A percentile compares a stretch with the other conserved stretches of the same genome.
Evolutionary conservation across 2,113 vertebrate genomes (phyloP).

Genomic region (Emydocephalus ijimae): DNA sequence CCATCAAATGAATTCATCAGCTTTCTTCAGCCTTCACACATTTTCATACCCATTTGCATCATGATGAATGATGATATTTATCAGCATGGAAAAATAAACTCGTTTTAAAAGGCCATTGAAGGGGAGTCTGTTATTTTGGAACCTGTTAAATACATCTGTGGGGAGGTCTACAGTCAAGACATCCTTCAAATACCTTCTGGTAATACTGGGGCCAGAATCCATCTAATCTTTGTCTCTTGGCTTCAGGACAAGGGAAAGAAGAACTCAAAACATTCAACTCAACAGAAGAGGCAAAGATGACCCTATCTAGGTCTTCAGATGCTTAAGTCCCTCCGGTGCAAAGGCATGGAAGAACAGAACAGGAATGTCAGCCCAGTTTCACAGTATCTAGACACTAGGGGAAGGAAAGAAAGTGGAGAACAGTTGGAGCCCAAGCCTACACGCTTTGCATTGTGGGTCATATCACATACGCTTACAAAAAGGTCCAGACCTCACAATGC

Average conservation of each 20-base stretch:
- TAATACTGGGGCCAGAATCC: conserved; percentile 88
- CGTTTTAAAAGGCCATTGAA: background rate
- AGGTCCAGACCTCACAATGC: conserved; percentile 1
- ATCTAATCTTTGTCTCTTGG: conserved; percentile 86
- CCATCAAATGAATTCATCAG: background rate
- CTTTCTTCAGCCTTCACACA: background rate
- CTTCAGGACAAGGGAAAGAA: conserved; percentile 68
- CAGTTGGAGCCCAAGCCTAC: background rate
- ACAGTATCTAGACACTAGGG: background rate
- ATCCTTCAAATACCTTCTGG: conserved; percentile 91
- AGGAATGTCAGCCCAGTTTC: background rate
- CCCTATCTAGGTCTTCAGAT: background rate
- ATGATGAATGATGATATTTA: background rate
- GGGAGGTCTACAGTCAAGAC: conserved; percentile 80
- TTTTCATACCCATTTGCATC: background rate
- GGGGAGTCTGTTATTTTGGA: background rate
- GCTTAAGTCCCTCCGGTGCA: background rate
- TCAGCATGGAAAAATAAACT: background rate
- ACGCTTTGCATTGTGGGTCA: background rate
- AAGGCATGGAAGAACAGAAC: background rate
- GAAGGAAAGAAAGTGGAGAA: background rate
- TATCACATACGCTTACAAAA: background rate
- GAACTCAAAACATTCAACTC: background rate
- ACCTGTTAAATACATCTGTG: background rate
- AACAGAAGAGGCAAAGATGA: background rate